These are phyloP conservation scores for Archips xylosteana DNA, from an alignment of 2,888 invertebrate species.

Conservation along the genomic window DNA sequence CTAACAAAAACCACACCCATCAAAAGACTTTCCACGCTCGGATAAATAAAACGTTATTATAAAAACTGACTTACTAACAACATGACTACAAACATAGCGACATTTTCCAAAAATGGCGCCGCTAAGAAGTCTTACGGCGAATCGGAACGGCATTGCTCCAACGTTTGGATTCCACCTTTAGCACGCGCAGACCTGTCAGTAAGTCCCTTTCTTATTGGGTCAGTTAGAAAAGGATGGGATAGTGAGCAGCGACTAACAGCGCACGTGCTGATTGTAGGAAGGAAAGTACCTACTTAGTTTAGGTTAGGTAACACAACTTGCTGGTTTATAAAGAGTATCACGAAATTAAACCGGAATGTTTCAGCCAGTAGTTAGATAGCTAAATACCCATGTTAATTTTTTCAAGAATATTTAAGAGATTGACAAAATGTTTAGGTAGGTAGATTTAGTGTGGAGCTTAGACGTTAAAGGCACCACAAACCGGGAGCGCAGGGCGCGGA, in stretches of 20 bases:
- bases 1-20: neutral
- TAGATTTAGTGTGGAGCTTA: too few relatives aligned
- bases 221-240: neutral
- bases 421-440: too few relatives aligned
- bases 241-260: neutral
- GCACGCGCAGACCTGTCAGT: neutral
- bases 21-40: neutral
- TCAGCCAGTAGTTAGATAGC: too few relatives aligned
- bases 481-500: too few relatives aligned
- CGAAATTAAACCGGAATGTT: too few relatives aligned
- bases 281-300: neutral
- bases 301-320: neutral
- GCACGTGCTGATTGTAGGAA: neutral
- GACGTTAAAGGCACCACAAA: too few relatives aligned
- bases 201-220: neutral
- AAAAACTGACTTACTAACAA: neutral
- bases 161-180: neutral
- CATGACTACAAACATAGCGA: constrained; percentile 2
- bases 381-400: too few relatives aligned
- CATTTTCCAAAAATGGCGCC: constrained; percentile 42
- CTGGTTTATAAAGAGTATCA: too few relatives aligned
- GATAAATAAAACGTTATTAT: constrained; percentile 1
- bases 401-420: too few relatives aligned
- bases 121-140: constrained; percentile 1
- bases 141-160: neutral